Evolutionary conservation across 1,140 invertebrate species (phyloP).

Genomic region (Aphidius gifuensis): DNA sequence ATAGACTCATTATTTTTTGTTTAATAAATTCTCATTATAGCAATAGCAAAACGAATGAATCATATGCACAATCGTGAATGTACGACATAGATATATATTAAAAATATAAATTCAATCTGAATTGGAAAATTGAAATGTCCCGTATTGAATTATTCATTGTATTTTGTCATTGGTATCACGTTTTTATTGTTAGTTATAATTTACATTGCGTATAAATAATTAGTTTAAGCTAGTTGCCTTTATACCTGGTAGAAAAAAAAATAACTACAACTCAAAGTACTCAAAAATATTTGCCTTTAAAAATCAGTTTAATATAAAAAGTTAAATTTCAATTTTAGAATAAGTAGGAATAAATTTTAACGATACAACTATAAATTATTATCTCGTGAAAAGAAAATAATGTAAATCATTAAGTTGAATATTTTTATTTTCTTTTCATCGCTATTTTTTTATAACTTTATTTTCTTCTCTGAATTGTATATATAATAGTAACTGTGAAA

Average conservation of each 20-base stretch:
- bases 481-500: no score
- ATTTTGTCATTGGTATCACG: slow-evolving; percentile 19
- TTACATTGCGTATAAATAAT: slow-evolving; percentile 19
- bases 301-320: no score
- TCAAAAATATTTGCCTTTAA: no score
- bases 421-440: slow-evolving; percentile 2
- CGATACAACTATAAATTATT: no score
- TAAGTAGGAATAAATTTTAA: no score
- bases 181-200: slow-evolving; percentile 18
- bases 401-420: no score
- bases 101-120: not conserved
- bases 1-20: no score
- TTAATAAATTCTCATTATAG: no score
- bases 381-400: no score
- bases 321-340: no score
- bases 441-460: no score
- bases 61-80: slow-evolving; percentile 3
- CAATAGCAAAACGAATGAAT: not conserved
- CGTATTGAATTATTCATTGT: slow-evolving; percentile 22
- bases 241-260: not conserved
- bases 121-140: slow-evolving; percentile 16
- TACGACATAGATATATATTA: not conserved
- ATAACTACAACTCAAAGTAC: not conserved
- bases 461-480: not conserved
- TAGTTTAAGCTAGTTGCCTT: not conserved